A percentile compares a stretch with the other conserved stretches of the same genome.
Evolutionary conservation across 1,140 invertebrate genomes (phyloP).

Genomic region (Procambarus virginalis): DNA sequence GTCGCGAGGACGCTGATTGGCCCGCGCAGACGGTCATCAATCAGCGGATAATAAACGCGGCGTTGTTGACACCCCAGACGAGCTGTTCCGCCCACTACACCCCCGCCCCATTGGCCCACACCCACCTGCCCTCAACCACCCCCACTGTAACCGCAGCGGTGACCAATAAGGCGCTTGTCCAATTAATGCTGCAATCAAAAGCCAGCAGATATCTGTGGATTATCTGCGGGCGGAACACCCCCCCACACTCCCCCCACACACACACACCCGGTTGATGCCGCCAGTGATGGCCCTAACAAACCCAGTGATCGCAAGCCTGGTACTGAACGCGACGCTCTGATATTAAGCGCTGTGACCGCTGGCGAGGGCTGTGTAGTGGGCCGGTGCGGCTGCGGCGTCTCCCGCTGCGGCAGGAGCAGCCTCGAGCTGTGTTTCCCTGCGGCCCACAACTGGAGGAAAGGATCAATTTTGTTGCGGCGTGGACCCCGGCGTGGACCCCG

Average conservation of each 20-base stretch:
- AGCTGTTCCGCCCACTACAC: slow-evolving; percentile 43
- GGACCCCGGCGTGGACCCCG: no score
- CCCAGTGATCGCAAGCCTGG: background rate
- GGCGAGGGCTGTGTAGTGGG: background rate
- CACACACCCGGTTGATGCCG: background rate
- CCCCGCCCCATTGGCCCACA: slow-evolving; percentile 24
- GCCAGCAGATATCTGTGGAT: background rate
- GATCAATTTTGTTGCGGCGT: background rate
- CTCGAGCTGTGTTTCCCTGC: background rate
- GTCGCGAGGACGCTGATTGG: slow-evolving; percentile 29
- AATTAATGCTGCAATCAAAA: slow-evolving; percentile 2
- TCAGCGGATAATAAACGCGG: slow-evolving; percentile 54
- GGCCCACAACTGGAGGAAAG: background rate
- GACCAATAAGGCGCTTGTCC: slow-evolving; percentile 4
- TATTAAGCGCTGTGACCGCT: background rate
- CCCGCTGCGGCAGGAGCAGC: background rate
- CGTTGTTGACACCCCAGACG: slow-evolving; percentile 32
- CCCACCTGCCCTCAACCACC: slow-evolving; percentile 18
- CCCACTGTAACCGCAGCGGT: slow-evolving; percentile 17
- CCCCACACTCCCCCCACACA: background rate
- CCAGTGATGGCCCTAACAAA: background rate
- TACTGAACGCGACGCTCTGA: background rate
- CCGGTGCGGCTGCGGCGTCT: background rate
- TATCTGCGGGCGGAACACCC: background rate
- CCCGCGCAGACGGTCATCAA: slow-evolving; percentile 44